These are phyloP conservation scores for Pachycephus smyrnensis DNA, from an alignment of 2,888 invertebrate genomes.

Conservation along the genomic window DNA sequence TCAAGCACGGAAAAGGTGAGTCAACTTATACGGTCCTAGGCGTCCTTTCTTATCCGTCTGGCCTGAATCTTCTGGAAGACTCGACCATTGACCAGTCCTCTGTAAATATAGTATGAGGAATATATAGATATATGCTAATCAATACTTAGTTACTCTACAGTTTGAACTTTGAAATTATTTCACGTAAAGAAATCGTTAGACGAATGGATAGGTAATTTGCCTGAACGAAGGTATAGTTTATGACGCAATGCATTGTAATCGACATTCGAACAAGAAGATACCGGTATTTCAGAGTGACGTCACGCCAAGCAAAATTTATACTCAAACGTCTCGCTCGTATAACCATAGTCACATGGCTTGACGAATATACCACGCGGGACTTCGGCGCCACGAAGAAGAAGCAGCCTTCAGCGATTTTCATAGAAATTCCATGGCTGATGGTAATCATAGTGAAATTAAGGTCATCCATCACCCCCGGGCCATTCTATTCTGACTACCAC, in stretches of 20 bases:
- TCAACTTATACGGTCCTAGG: not conserved
- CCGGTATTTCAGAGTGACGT: not conserved
- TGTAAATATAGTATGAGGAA: not conserved
- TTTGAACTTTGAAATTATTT: not conserved
- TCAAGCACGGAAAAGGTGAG: not conserved
- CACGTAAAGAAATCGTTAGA: not conserved
- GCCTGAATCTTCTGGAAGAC: no score
- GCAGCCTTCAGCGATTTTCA: constrained; percentile 50
- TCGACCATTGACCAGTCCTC: no score
- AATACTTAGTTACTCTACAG: not conserved
- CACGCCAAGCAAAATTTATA: not conserved
- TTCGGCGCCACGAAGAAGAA: constrained; percentile 38
- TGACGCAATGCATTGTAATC: no score
- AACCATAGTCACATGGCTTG: not conserved
- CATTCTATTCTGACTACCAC: constrained; percentile 41
- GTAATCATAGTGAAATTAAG: constrained; percentile 60
- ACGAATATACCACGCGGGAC: not conserved
- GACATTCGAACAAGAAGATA: no score
- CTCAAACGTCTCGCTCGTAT: not conserved
- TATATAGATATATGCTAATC: not conserved
- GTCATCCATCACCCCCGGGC: constrained; percentile 53
- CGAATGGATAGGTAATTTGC: not conserved
- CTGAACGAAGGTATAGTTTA: no score
- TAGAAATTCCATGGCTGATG: constrained; percentile 53
- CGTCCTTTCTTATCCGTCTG: not conserved